phyloP scores from a whole-genome alignment of 2,888 invertebrate species.

The Nomada fabriciana region DNA sequence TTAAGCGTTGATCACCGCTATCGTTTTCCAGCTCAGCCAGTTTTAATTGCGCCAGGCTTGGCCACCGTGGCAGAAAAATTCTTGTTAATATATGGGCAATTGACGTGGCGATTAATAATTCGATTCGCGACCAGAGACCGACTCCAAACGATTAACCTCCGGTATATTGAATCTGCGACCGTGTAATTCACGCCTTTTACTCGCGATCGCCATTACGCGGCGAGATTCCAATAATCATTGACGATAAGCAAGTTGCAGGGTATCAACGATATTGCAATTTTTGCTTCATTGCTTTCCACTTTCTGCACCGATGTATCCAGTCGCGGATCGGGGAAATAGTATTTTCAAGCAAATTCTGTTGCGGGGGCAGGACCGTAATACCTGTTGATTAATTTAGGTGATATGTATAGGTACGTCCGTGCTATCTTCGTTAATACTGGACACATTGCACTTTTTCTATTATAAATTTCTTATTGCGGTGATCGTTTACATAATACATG shows the following conservation, averaged over 20 bases:
- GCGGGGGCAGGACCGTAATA: too few species aligned
- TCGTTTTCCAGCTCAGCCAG: conserved; percentile 62
- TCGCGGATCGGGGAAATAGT: too few species aligned
- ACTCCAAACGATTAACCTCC: conserved; percentile 46
- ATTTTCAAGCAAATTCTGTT: too few species aligned
- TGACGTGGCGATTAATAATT: conserved; percentile 52
- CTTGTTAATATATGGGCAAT: conserved; percentile 61
- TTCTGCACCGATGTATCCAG: too few species aligned
- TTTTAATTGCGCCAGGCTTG: conserved; percentile 54
- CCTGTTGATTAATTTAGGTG: too few species aligned
- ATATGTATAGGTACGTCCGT: too few species aligned
- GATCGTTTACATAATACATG: too few species aligned
- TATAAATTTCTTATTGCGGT: too few species aligned
- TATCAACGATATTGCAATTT: neutral
- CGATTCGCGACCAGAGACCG: conserved; percentile 25
- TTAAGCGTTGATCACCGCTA: conserved; percentile 53
- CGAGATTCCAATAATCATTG: conserved; percentile 37
- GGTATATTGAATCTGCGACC: conserved; percentile 54
- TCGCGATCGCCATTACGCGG: conserved; percentile 24
- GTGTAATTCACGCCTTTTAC: conserved; percentile 51
- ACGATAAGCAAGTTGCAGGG: conserved; percentile 50
- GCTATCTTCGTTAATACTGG: too few species aligned
- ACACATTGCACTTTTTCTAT: too few species aligned
- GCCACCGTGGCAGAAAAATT: conserved; percentile 47
- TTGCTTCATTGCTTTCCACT: too few species aligned